Evolutionary conservation across 2,888 invertebrate species (phyloP).

Genomic region (Hyposoter didymator): DNA sequence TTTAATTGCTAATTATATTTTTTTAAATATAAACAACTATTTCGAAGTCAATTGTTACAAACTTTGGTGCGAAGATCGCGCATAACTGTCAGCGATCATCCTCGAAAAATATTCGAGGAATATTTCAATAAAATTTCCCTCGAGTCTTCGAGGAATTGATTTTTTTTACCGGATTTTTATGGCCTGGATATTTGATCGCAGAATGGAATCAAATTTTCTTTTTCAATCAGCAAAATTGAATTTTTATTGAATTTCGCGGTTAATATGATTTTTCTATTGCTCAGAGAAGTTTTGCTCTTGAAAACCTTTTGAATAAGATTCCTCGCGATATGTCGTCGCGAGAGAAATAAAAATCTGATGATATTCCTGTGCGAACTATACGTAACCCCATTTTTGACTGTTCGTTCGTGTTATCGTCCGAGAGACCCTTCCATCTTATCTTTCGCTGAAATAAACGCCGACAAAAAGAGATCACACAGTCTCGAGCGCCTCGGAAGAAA

Average conservation of each 20-base stretch:
- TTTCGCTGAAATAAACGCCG: neutral
- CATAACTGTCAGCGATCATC: too few relatives aligned
- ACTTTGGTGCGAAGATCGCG: too few relatives aligned
- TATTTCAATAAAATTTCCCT: too few relatives aligned
- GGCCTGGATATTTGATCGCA: too few relatives aligned
- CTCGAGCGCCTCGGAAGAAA: neutral
- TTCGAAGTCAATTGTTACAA: too few relatives aligned
- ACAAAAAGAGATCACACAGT: neutral
- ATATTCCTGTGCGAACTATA: neutral
- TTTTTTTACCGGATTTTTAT: neutral
- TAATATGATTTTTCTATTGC: too few relatives aligned
- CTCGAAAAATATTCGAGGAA: too few relatives aligned
- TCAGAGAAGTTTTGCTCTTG: neutral
- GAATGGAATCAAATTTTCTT: too few relatives aligned
- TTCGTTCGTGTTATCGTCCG: neutral
- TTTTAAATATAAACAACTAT: too few relatives aligned
- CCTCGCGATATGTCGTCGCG: neutral
- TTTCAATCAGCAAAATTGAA: neutral
- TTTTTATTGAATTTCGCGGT: neutral
- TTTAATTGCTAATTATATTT: too few relatives aligned
- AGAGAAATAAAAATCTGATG: neutral
- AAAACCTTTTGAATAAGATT: neutral
- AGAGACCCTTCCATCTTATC: conserved; percentile 6
- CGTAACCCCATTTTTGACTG: neutral
- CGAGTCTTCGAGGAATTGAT: neutral